Evolutionary conservation across 1,140 invertebrate species (phyloP).

Genomic region (Maconellicoccus hirsutus): DNA sequence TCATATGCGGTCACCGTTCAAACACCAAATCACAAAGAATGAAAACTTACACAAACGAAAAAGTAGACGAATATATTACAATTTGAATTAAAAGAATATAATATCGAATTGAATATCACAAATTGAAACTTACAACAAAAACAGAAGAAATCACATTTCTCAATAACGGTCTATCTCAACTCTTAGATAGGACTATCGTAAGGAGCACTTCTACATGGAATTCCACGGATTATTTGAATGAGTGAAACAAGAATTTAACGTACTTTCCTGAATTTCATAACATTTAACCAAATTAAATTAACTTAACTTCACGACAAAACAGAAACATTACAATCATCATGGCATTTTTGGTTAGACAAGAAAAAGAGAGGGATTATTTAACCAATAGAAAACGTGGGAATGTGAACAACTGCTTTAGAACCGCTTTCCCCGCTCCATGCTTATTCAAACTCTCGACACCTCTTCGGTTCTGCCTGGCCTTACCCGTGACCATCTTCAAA

Average conservation of each 20-base stretch:
- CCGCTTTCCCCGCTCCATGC: neutral
- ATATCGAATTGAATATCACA: too few relatives aligned
- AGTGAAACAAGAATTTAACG: neutral
- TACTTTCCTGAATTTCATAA: neutral
- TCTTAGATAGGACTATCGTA: neutral
- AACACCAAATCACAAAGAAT: too few relatives aligned
- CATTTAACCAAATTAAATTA: conserved; percentile 15
- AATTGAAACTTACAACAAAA: too few relatives aligned
- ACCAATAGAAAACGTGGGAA: conserved; percentile 18
- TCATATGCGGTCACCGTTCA: too few relatives aligned
- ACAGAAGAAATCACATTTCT: conserved; percentile 1
- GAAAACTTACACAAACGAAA: too few relatives aligned
- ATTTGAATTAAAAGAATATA: too few relatives aligned
- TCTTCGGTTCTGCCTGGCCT: conserved; percentile 6
- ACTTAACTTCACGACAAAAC: conserved; percentile 16
- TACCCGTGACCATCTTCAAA: conserved; percentile 16
- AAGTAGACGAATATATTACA: too few relatives aligned
- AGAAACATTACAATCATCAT: conserved; percentile 17
- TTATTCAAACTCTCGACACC: conserved; percentile 15
- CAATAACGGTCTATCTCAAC: neutral
- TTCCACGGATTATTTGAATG: neutral
- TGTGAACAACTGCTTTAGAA: conserved; percentile 15
- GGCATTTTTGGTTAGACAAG: conserved; percentile 21
- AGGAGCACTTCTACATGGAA: neutral
- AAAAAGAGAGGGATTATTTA: conserved; percentile 14